Evolutionary conservation across 2,888 invertebrate genomes (phyloP).

Genomic region (Apoderus coryli): DNA sequence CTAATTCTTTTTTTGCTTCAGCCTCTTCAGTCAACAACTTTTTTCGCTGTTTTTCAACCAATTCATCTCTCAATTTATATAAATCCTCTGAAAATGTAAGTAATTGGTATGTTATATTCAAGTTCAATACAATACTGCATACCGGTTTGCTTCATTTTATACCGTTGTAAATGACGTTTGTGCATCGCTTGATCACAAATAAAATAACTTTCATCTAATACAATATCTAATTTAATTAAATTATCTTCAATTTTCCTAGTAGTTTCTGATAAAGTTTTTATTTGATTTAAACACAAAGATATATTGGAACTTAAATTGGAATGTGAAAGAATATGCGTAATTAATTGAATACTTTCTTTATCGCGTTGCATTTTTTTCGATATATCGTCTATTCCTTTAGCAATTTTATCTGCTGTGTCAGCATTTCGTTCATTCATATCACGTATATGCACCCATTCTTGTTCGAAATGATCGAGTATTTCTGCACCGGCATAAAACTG

Average conservation of each 20-base stretch:
- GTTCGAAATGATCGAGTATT: slow-evolving; percentile 53
- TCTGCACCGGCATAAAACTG: slow-evolving; percentile 48
- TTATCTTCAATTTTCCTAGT: slow-evolving; percentile 50
- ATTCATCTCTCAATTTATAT: slow-evolving; percentile 33
- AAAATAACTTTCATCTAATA: slow-evolving; percentile 53
- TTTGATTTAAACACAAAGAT: slow-evolving; percentile 37
- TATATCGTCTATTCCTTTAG: slow-evolving; percentile 34
- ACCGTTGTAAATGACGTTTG: slow-evolving; percentile 46
- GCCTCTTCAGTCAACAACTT: slow-evolving; percentile 43
- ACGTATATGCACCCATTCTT: slow-evolving; percentile 57
- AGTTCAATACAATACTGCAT: too few species aligned
- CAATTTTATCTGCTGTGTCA: slow-evolving; percentile 40
- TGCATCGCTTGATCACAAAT: slow-evolving; percentile 58
- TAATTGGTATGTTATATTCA: slow-evolving; percentile 11
- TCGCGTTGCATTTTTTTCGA: slow-evolving; percentile 21
- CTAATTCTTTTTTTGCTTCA: slow-evolving; percentile 38
- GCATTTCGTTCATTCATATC: slow-evolving; percentile 54
- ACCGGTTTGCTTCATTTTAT: slow-evolving; percentile 55
- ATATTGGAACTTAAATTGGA: slow-evolving; percentile 30
- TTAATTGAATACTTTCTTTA: slow-evolving; percentile 24
- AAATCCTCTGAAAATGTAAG: slow-evolving; percentile 27
- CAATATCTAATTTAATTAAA: slow-evolving; percentile 48
- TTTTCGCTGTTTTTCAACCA: slow-evolving; percentile 42
- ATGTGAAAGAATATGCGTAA: slow-evolving; percentile 24
- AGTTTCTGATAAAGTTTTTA: slow-evolving; percentile 39